A percentile compares a stretch with the other conserved stretches of the same genome.
Conservation (phyloP, 2,113 vertebrate species). For the Cygnus buccinator region DNA sequence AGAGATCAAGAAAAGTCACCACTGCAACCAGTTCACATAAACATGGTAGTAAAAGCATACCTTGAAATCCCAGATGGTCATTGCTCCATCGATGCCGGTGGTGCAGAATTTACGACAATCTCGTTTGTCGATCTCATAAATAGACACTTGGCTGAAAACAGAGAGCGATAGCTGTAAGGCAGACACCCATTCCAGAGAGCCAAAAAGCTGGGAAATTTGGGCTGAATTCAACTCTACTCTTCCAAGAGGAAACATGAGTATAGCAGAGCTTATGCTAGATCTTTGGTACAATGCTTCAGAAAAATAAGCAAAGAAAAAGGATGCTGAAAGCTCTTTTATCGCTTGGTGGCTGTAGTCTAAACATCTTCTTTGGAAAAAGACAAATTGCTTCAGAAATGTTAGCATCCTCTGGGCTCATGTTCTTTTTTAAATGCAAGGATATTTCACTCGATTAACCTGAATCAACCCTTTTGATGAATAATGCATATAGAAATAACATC, state of each 20-base stretch:
- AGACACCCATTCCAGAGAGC: conserved; percentile 8
- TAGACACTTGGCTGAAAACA: conserved; percentile 93
- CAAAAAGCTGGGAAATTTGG: conserved; percentile 19
- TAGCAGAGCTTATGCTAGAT: background rate
- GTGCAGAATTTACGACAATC: conserved; percentile 99
- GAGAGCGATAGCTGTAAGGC: background rate
- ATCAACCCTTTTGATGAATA: background rate
- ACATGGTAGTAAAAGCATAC: conserved; percentile 60
- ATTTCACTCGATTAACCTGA: background rate
- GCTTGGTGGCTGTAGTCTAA: background rate
- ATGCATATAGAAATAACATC: background rate
- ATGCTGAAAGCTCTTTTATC: background rate
- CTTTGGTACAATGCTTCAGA: conserved; percentile 3
- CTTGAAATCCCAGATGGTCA: conserved; percentile 99
- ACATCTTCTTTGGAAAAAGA: background rate
- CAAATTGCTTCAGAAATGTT: background rate
- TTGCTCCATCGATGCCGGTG: conserved; percentile 98
- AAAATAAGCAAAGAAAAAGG: conserved; percentile 1
- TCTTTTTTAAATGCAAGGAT: background rate
- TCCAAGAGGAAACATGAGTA: background rate
- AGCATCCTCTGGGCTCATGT: background rate
- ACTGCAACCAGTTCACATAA: background rate
- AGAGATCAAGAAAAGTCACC: background rate
- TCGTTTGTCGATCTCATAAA: conserved; percentile 98
- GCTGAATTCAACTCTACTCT: conserved; percentile 35